phyloP scores from a whole-genome alignment of 2,888 invertebrate genomes.

The Pachycephus smyrnensis region DNA sequence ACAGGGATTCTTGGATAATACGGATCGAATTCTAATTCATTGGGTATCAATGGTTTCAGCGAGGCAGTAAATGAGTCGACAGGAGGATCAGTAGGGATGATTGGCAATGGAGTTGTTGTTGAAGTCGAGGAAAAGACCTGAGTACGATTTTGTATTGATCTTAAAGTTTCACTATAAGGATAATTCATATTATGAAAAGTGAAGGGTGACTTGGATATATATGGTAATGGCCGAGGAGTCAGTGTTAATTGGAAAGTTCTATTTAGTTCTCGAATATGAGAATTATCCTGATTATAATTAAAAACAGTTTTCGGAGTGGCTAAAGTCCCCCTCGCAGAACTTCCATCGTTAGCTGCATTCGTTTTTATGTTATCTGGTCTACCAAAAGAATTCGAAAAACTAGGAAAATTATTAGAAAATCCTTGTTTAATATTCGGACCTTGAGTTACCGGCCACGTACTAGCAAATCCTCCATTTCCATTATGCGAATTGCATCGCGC shows the following conservation, averaged over 20 bases:
- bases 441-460: neutral
- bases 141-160: constrained; percentile 44
- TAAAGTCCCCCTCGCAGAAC: neutral
- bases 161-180: constrained; percentile 50
- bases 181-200: constrained; percentile 34
- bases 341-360: neutral
- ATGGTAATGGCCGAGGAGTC: neutral
- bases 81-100: constrained; percentile 29
- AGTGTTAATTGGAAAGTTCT: neutral
- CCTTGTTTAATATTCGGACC: neutral
- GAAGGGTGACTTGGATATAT: constrained; percentile 9
- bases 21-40: constrained; percentile 53
- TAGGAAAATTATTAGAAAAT: neutral
- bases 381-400: neutral
- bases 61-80: constrained; percentile 44
- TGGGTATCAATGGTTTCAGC: constrained; percentile 45
- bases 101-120: constrained; percentile 30
- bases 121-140: neutral
- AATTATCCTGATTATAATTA: neutral
- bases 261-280: neutral
- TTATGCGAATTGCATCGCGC: neutral
- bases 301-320: neutral
- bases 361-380: neutral
- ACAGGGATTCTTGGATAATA: constrained; percentile 53
- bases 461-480: neutral